Conservation (phyloP, 2,888 invertebrate genomes). For the Stegana nigrithorax region DNA sequence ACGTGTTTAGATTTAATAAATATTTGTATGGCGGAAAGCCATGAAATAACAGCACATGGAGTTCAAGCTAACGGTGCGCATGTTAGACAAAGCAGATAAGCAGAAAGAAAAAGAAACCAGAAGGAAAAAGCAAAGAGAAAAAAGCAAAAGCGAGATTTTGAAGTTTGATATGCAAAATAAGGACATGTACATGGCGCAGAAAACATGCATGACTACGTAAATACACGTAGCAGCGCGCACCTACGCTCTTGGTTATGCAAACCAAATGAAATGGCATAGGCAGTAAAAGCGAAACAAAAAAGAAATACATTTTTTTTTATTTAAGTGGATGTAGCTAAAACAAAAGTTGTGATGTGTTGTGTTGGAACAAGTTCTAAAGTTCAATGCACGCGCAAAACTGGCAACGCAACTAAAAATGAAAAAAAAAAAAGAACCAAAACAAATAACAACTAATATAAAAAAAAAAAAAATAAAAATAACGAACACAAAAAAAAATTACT, state of each 20-base stretch:
- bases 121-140: too few species aligned
- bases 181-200: neutral
- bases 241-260: neutral
- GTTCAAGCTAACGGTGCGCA: conserved; percentile 2
- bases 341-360: too few species aligned
- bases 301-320: too few species aligned
- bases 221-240: too few species aligned
- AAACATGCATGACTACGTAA: too few species aligned
- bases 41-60: conserved; percentile 6
- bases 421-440: neutral
- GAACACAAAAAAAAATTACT: neutral
- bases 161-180: conserved; percentile 15
- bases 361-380: conserved; percentile 17
- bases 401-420: neutral
- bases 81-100: neutral
- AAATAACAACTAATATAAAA: neutral
- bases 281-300: neutral
- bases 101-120: neutral
- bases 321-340: too few species aligned
- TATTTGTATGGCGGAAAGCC: neutral
- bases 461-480: neutral
- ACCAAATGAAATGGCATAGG: neutral
- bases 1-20: conserved; percentile 1
- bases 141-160: neutral
- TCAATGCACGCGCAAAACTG: conserved; percentile 15